Conservation (phyloP, 2,888 invertebrate species). For the Arenicola marina region DNA sequence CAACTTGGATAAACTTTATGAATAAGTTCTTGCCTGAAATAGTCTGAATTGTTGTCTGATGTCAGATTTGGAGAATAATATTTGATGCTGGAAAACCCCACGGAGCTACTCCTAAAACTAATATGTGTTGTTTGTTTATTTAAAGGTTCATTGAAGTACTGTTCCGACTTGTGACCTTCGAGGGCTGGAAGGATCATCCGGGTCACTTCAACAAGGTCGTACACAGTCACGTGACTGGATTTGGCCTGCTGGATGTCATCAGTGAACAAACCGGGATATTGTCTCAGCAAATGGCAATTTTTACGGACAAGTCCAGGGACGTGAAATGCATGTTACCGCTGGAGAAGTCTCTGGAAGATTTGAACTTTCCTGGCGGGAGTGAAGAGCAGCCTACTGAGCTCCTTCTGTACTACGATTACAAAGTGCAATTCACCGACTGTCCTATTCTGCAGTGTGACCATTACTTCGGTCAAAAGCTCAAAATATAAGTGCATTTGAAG, state of each 20-base stretch:
- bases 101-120: no score
- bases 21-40: no score
- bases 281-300: conserved; percentile 51
- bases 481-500: conserved; percentile 3
- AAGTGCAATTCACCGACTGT: conserved; percentile 54
- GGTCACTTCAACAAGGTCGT: conserved; percentile 49
- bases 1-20: no score
- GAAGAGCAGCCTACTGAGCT: conserved; percentile 47
- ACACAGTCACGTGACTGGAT: conserved; percentile 48
- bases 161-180: conserved; percentile 52
- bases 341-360: conserved; percentile 45
- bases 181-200: conserved; percentile 45
- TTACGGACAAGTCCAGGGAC: conserved; percentile 46
- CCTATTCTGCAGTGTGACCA: conserved; percentile 55
- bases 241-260: conserved; percentile 47
- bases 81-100: no score
- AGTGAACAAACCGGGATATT: conserved; percentile 43
- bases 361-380: conserved; percentile 46
- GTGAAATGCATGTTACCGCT: conserved; percentile 43
- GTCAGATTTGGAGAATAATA: no score
- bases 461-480: conserved; percentile 42
- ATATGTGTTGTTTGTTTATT: no score
- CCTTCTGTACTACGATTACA: conserved; percentile 53
- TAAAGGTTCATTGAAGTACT: conserved; percentile 44
- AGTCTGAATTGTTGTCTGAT: no score